These are phyloP conservation scores for Laterallus jamaicensis DNA, from an alignment of 2,113 vertebrate species.

Conservation along the genomic window DNA sequence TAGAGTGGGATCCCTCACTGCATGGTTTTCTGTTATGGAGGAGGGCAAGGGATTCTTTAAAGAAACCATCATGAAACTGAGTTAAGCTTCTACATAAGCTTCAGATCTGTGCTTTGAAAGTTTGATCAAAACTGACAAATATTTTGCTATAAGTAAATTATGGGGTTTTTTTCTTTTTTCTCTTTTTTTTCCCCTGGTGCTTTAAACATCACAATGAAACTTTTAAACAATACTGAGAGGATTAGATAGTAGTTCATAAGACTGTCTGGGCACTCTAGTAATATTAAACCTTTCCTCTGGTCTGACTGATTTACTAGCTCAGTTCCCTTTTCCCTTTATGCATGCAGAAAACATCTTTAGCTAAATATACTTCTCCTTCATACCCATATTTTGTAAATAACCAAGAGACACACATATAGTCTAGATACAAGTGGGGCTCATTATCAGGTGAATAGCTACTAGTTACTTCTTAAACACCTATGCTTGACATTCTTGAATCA, in stretches of 20 bases:
- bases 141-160: neutral
- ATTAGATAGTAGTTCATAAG: neutral
- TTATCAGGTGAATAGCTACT: neutral
- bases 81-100: neutral
- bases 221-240: neutral
- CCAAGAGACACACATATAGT: neutral
- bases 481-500: neutral
- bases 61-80: neutral
- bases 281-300: neutral
- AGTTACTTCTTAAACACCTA: neutral
- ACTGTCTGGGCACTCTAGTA: neutral
- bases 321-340: neutral
- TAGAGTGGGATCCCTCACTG: neutral
- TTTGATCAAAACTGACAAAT: neutral
- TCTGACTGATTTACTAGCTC: neutral
- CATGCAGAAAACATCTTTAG: neutral
- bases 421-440: neutral
- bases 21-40: fast-evolving
- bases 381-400: neutral
- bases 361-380: neutral
- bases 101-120: neutral
- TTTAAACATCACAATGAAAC: neutral
- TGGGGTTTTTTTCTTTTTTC: too few species aligned
- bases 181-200: neutral
- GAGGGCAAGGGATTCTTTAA: neutral